Conservation (phyloP, 2,113 vertebrate genomes). For the Pelodiscus sinensis region DNA sequence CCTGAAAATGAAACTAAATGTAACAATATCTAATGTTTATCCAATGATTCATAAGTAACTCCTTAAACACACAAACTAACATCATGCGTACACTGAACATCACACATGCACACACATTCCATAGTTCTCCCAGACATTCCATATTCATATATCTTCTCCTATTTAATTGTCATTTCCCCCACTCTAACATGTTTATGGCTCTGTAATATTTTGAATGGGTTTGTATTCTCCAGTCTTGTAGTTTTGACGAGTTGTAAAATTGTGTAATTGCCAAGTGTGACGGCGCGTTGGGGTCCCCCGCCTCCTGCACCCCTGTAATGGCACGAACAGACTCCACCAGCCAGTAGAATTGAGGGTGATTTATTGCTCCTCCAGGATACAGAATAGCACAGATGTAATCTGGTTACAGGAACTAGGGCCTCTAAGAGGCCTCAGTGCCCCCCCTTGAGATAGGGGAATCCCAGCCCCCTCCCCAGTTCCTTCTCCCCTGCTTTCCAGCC, state of each 20-base stretch:
- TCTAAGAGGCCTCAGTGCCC: no score
- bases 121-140: neutral
- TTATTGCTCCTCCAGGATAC: no score
- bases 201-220: neutral
- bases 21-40: constrained; percentile 39
- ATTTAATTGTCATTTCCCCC: neutral
- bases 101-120: neutral
- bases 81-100: constrained; percentile 23
- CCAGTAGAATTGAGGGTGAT: no score
- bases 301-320: no score
- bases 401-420: no score
- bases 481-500: no score
- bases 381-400: no score
- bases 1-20: constrained; percentile 49
- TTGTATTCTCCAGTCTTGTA: neutral
- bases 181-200: neutral
- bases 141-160: neutral
- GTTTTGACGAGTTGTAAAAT: neutral
- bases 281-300: no score
- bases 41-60: constrained; percentile 27
- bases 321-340: no score
- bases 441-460: no score
- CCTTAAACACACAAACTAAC: neutral
- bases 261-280: neutral
- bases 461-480: no score